Evolutionary conservation across 2,888 invertebrate species (phyloP), one percentile per base, ranked within the genome.

Genomic region (Limnephilus lunatus): DNA sequence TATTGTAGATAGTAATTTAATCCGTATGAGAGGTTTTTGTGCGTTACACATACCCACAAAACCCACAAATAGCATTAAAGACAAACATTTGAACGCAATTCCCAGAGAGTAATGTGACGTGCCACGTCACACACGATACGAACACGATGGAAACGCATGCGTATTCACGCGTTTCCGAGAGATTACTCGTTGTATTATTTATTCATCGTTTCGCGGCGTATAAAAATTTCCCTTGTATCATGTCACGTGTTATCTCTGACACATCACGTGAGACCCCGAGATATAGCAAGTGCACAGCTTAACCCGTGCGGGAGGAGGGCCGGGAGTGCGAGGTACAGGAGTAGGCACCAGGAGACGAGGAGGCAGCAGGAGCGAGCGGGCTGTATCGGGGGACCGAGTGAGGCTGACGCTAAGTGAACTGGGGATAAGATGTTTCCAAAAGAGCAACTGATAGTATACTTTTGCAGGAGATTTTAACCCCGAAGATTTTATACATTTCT

Each of bases 401-500:
- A 89, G 68, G 85, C 89, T 92, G 92, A 92, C 92, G 89, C 92
- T 92, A 91, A 92, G 92, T 91, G 92, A 92, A 91, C 92, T 89
- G 91, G 91, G 92, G 92, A 91, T 92, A 92, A 85, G 92, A 92
- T 86, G 92, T 91, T 91, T 68, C 89, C 31, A 83, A 91, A 89
- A 89, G 91, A 91, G 91, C 88, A 88, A 80, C 87, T 48, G 91
- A 81, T 88, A 91, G 83, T 83, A 83, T 32, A 39, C 19, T 68
- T 3, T 39, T 35, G 11, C 83, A 83, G 83, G 39, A 31, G 83
- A 35, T 83, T n/a, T 83, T 25, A 83, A 83, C 7, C 32, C 31
- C 7, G 2, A 35, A 4, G 82, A 30, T 82, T 82, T 32, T 35
- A 82, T 32, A 19, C 53, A 15, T 19, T 53, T 19, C 53, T 53